Evolutionary conservation across 1,140 invertebrate species (phyloP).

Genomic region (Cotesia vestalis): DNA sequence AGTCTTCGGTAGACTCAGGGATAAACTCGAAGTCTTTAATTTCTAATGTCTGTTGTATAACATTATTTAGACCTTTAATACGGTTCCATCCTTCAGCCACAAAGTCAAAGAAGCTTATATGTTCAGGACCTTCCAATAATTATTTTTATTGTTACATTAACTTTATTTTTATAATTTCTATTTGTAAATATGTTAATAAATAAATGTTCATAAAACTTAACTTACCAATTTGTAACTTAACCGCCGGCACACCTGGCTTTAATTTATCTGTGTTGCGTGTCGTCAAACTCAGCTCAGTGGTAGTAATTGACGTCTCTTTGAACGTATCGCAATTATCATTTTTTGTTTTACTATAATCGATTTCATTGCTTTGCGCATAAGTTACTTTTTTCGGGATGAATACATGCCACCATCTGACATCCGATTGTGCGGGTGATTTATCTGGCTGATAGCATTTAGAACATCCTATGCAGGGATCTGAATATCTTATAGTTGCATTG

Average conservation of each 20-base stretch:
- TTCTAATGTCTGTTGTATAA: slow-evolving; percentile 62
- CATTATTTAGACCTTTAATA: slow-evolving; percentile 63
- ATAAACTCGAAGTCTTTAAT: slow-evolving; percentile 74
- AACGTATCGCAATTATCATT: slow-evolving; percentile 72
- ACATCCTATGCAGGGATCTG: slow-evolving; percentile 84
- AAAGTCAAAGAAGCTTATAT: slow-evolving; percentile 72
- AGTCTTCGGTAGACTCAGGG: slow-evolving; percentile 61
- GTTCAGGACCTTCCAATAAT: slow-evolving; percentile 66
- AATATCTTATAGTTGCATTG: slow-evolving; percentile 76
- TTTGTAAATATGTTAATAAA: slow-evolving; percentile 21
- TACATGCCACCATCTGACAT: slow-evolving; percentile 66
- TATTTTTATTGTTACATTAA: slow-evolving; percentile 52
- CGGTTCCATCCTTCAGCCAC: slow-evolving; percentile 74
- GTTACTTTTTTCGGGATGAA: slow-evolving; percentile 60
- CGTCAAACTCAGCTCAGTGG: slow-evolving; percentile 70
- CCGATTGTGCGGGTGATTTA: slow-evolving; percentile 39
- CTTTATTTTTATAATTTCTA: slow-evolving; percentile 18
- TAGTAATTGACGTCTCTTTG: slow-evolving; percentile 67
- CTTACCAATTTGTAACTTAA: slow-evolving; percentile 60
- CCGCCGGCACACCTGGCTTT: slow-evolving; percentile 44
- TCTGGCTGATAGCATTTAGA: slow-evolving; percentile 72
- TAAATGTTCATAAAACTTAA: slow-evolving; percentile 15
- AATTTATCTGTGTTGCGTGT: slow-evolving; percentile 62
- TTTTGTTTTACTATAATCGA: slow-evolving; percentile 66
- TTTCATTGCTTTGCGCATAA: slow-evolving; percentile 27